Percentiles rank a stretch among this genome's conserved stretches.
Conservation (phyloP, 1,140 invertebrate species). For the Stratiolaelaps scimitus region DNA sequence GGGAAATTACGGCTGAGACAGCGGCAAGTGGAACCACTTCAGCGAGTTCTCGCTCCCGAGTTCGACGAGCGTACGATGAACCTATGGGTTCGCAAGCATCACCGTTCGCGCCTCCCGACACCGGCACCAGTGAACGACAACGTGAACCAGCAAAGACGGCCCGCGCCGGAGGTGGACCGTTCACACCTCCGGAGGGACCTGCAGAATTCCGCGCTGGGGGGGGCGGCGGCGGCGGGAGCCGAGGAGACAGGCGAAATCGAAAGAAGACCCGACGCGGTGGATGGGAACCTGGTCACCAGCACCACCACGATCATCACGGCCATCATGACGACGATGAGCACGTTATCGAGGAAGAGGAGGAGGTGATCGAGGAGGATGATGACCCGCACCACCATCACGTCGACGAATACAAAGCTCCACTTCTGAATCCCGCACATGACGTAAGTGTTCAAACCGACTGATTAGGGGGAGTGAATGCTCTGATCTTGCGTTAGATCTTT, state of each 20-base stretch:
- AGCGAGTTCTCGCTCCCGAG: background rate
- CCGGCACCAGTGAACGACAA: background rate
- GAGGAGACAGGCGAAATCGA: too few relatives aligned
- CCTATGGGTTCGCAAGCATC: constrained; percentile 15
- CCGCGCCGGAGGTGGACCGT: background rate
- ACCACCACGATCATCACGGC: background rate
- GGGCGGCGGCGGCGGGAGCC: too few relatives aligned
- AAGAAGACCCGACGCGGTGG: constrained; percentile 7
- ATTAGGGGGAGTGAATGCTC: too few relatives aligned
- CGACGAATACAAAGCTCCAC: constrained; percentile 10
- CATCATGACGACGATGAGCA: constrained; percentile 7
- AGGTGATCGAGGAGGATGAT: constrained; percentile 18
- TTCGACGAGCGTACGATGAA: constrained; percentile 17
- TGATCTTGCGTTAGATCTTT: too few relatives aligned
- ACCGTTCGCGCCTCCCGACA: constrained; percentile 5
- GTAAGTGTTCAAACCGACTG: background rate
- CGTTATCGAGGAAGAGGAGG: background rate
- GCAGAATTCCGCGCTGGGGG: too few relatives aligned
- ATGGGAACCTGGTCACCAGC: background rate
- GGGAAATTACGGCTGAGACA: too few relatives aligned
- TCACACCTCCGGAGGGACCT: background rate
- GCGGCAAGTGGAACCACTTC: too few relatives aligned
- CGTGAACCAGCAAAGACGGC: background rate
- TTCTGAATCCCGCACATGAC: constrained; percentile 7
- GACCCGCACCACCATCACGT: background rate